Evolutionary conservation across 1,140 invertebrate species (phyloP), one percentile per base, ranked within the genome.

Genomic region (Drosophila repletoides): DNA sequence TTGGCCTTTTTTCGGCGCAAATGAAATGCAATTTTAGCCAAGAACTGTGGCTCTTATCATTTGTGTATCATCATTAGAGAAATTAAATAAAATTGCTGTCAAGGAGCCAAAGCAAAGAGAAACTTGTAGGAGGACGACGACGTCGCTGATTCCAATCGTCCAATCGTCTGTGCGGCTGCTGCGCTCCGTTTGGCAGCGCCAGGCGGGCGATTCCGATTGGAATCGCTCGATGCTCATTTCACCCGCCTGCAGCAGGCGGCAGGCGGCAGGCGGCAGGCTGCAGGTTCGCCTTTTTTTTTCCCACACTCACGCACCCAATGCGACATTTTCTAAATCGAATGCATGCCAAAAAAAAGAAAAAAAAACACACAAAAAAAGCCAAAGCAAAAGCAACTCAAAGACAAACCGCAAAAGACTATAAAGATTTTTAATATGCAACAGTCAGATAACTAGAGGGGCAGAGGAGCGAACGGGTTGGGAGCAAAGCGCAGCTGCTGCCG

Each of bases 351-450:
- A 70, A 58, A 48, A 12, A 41, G 5, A 14, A 40, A 33, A 19
- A 26, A 31, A 34, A 4, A 31, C 15, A 7, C 48, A 34, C 17
- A 24, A 56, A 55, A 52, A 48, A 72, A 66, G 53, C 51, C 52
- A 46, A 65, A 59, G 28, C 33, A 56, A 72, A 71, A 75, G 58
- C 49, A 64, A 80, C 67, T 81, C 72, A 81, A 83, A 86, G 81
- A 67, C 79, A 84, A 84, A 84, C 80, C 80, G 81, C 80, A 84
- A 83, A 77, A 84, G 76, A 86, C 80, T 84, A 86, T 84, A 84
- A 86, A 84, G 81, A 86, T 65, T 71, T 80, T 86, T 77, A 74
- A 87, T 86, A 86, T 86, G 81, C 81, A 73, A 72, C 61, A 51
- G 67, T 56, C 63, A 65, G 80, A 86, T 86, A 86, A 80, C 10